These are phyloP conservation scores for Orbicella faveolata DNA, from an alignment of 64 coral and sea anemone species.

Conservation along the genomic window DNA sequence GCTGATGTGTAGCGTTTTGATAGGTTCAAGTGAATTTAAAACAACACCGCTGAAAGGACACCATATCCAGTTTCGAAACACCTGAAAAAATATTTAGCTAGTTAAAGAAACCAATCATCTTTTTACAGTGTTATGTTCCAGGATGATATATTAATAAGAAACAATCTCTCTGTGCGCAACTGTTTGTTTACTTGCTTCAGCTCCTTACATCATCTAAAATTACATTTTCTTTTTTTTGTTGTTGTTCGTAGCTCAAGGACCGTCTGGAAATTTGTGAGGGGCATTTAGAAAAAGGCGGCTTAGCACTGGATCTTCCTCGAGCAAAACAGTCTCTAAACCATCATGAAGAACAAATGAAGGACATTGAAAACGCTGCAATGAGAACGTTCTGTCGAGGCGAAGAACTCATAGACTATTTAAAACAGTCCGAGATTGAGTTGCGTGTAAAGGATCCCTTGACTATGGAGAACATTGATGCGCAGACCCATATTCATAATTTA, in stretches of 20 bases:
- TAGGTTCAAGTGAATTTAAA: too few species aligned
- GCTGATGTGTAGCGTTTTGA: too few species aligned
- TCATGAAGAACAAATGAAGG: constrained; percentile 88
- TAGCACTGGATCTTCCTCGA: constrained; percentile 78
- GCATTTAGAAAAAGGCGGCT: constrained; percentile 80
- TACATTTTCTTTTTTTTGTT: neutral
- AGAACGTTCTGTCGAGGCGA: constrained; percentile 98
- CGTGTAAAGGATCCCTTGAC: constrained; percentile 83
- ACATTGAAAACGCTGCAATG: constrained; percentile 84
- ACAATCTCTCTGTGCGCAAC: too few species aligned
- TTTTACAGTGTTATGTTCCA: too few species aligned
- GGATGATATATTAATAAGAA: too few species aligned
- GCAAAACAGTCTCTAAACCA: constrained; percentile 83
- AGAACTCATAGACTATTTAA: constrained; percentile 94
- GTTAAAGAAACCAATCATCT: too few species aligned
- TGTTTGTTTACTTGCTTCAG: neutral
- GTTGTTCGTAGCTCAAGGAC: constrained; percentile 82
- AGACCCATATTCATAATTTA: constrained; percentile 97
- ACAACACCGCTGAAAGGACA: too few species aligned
- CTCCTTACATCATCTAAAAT: too few species aligned
- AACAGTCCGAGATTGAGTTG: constrained; percentile 96
- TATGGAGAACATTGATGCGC: constrained; percentile 94
- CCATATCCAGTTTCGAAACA: too few species aligned
- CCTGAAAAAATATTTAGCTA: too few species aligned
- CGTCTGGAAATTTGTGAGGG: constrained; percentile 90